These are phyloP conservation scores for Tachuris rubrigastra DNA, from an alignment of 2,113 vertebrate genomes.

Conservation along the genomic window DNA sequence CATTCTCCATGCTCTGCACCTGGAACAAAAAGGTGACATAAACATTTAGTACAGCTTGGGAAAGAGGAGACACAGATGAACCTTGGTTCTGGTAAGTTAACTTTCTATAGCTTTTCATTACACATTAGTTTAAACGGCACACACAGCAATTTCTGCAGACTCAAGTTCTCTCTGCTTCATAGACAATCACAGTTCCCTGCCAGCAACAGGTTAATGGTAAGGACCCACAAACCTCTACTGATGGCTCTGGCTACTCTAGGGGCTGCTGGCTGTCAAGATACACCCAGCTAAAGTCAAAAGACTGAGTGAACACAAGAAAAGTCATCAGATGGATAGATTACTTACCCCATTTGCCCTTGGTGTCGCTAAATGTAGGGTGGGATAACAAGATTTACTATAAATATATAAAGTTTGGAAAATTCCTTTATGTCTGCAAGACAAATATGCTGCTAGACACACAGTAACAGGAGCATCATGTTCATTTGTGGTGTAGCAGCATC, in stretches of 20 bases:
- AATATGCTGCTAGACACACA: not conserved
- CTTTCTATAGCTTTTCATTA: not conserved
- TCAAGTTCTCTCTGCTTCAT: not conserved
- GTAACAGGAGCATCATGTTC: not conserved
- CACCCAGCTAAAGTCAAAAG: not conserved
- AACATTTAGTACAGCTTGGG: not conserved
- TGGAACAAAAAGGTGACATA: slow-evolving; percentile 5
- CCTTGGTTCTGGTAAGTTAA: not conserved
- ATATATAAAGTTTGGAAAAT: not conserved
- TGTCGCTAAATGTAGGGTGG: not conserved
- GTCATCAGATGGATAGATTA: not conserved
- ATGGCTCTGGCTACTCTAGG: not conserved
- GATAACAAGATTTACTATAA: not conserved
- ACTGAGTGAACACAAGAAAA: not conserved
- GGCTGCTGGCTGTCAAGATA: not conserved
- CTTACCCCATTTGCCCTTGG: not conserved
- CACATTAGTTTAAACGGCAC: not conserved
- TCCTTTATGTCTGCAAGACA: not conserved
- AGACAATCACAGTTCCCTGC: not conserved
- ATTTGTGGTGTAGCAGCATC: not conserved
- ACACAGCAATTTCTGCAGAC: not conserved
- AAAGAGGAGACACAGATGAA: not conserved
- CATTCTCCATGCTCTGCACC: slow-evolving; percentile 97
- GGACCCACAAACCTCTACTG: accelerated
- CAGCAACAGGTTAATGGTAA: not conserved